phyloP scores from a whole-genome alignment of 2,888 invertebrate genomes.

The Eupithecia dodoneata region DNA sequence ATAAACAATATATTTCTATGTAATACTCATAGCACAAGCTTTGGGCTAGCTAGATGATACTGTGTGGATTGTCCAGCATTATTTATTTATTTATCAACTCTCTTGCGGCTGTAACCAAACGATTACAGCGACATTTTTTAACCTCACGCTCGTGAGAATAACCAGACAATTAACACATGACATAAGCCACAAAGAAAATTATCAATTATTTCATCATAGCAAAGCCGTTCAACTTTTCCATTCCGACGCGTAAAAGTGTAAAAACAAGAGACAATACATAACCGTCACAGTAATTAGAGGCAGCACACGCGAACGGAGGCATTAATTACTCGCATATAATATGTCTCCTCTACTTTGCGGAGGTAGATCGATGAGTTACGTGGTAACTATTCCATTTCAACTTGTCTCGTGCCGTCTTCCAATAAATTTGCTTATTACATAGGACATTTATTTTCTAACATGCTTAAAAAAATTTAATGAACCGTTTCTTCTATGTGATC shows the following conservation, averaged over 20 bases:
- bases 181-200: conserved; percentile 56
- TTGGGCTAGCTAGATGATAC: no score
- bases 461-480: background rate
- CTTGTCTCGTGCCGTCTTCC: background rate
- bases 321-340: conserved; percentile 37
- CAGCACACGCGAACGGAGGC: conserved; percentile 59
- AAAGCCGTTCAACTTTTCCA: conserved; percentile 75
- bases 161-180: conserved; percentile 45
- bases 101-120: background rate
- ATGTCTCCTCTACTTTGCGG: conserved; percentile 33
- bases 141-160: conserved; percentile 19
- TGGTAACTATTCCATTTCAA: background rate
- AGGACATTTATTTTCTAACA: background rate
- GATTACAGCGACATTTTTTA: background rate
- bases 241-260: conserved; percentile 68
- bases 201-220: conserved; percentile 63
- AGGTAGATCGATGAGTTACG: conserved; percentile 5
- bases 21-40: no score
- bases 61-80: no score
- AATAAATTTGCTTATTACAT: background rate
- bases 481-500: background rate
- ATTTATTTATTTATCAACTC: no score
- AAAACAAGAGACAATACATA: conserved; percentile 72
- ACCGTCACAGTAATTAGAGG: conserved; percentile 65
- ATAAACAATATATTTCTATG: no score